Evolutionary conservation across 1,140 invertebrate species (phyloP), one percentile per base, ranked within the genome.

Genomic region (Bicyclus anynana): DNA sequence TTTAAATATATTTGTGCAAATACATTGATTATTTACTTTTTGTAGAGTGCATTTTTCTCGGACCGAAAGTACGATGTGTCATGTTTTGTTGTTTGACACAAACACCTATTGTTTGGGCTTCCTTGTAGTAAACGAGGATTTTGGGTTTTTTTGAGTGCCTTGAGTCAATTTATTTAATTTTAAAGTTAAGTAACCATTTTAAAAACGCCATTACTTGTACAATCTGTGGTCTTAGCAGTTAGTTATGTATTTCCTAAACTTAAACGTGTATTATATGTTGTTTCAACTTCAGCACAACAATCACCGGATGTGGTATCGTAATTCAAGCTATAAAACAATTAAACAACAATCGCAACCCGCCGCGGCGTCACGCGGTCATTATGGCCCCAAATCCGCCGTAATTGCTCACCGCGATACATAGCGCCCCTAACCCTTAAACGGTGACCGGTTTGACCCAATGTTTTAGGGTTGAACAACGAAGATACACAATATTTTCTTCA

Each of bases 341-440:
- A 80, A 76, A 75, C 72, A 72, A 65, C 70, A 65, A 77, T 77
- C 63, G 56, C 54, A 44, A 18, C 53, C 40, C 52, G 56, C 62
- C 47, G 65, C 56, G 62, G 62, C 65, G 54, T 56, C 59, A 62
- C 56, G 46, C 58, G 55, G 59, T 53, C 53, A 64, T 69, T 62
- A 62, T 59, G 54, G 49, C 64, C 53, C 68, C 44, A 65, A 72
- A 68, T 56, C 67, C 50, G 9, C 65, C 60, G 65, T 77, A 77
- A 76, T 74, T 76, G 70, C 67, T 58, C 62, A 55, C 68, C 74
- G 65, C 53, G 67, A 67, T 68, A 66, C 65, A 72, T 74, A 72
- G 74, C 63, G 16, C 72, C 72, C 69, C 67, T 69, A 68, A 73
- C 78, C 74, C 70, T 67, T 76, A 64, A 66, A 58, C 52, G 59